A percentile compares a stretch with the other conserved stretches of the same genome.
phyloP scores from a whole-genome alignment of 2,797 vertebrate genomes.

The Australoheros facetus region DNA sequence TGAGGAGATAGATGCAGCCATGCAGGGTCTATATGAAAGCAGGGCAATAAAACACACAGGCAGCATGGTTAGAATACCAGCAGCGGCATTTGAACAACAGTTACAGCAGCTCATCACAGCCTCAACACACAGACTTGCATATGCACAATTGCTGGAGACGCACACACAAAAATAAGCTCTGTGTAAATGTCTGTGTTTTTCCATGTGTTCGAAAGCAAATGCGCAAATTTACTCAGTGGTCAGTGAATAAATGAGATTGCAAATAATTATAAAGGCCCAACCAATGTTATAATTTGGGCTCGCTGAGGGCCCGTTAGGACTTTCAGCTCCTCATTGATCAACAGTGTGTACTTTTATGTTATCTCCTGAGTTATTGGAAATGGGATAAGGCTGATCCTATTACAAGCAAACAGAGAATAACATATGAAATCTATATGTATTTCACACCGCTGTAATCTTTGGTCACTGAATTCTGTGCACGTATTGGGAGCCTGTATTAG shows the following conservation, averaged over 20 bases:
- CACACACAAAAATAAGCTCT: conserved; percentile 30
- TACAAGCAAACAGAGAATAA: conserved; percentile 74
- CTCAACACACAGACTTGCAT: conserved; percentile 39
- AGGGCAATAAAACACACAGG: conserved; percentile 72
- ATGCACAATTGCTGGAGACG: conserved; percentile 25
- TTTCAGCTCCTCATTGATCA: conserved; percentile 66
- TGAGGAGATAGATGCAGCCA: conserved; percentile 79
- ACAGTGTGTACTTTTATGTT: conserved; percentile 58
- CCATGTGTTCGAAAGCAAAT: conserved; percentile 14
- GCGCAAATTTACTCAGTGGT: conserved; percentile 55
- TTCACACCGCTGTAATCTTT: conserved; percentile 73
- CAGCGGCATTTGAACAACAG: conserved; percentile 50
- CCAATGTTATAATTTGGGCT: conserved; percentile 43
- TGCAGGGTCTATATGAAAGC: conserved; percentile 65
- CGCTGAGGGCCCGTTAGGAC: conserved; percentile 29
- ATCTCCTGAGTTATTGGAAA: conserved; percentile 73
- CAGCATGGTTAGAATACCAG: conserved; percentile 81
- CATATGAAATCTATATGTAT: conserved; percentile 78
- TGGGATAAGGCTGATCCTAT: conserved; percentile 71
- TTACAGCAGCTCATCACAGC: conserved; percentile 63
- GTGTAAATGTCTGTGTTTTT: conserved; percentile 7
- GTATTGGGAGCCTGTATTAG: conserved; percentile 76
- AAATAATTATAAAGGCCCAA: conserved; percentile 38
- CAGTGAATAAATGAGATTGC: conserved; percentile 34
- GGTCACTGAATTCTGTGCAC: conserved; percentile 74